Conservation (phyloP, 2,113 vertebrate genomes). For the Menidia beryllina region DNA sequence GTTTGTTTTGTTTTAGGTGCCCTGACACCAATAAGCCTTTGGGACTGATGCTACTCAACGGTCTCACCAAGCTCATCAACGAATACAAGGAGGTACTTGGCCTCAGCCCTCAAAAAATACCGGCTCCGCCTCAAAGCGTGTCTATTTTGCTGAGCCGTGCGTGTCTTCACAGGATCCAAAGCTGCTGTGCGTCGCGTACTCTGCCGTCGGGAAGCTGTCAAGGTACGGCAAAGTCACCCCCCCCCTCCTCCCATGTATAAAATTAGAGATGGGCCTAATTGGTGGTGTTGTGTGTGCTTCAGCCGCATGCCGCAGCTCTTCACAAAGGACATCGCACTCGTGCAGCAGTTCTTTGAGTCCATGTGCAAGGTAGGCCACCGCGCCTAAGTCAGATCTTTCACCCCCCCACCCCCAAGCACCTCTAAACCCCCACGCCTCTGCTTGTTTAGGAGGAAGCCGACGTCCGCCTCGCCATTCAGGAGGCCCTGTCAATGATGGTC, state of each 20-base stretch:
- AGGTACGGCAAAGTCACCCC: conserved; percentile 79
- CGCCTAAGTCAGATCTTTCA: not conserved
- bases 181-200: conserved; percentile 94
- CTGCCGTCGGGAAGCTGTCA: conserved; percentile 96
- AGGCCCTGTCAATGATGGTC: conserved; percentile 98
- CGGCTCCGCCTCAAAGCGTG: not conserved
- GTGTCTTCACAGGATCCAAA: conserved; percentile 90
- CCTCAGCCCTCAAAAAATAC: too few species aligned
- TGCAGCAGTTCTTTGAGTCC: conserved; percentile 99
- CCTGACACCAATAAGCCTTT: conserved; percentile 96
- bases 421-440: not conserved
- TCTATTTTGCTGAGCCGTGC: not conserved
- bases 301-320: conserved; percentile 99
- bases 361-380: conserved; percentile 90
- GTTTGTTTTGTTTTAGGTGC: too few species aligned
- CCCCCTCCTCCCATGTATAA: too few species aligned
- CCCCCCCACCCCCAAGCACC: not conserved
- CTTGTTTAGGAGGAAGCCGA: conserved; percentile 90
- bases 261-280: not conserved
- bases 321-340: conserved; percentile 96
- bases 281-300: conserved; percentile 36
- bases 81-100: conserved; percentile 94
- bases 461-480: conserved; percentile 95
- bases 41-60: conserved; percentile 98
- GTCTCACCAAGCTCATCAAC: conserved; percentile 98